Base-by-base conservation (phyloP, 2,797 vertebrate genomes). In the Acomys russatus region DNA sequence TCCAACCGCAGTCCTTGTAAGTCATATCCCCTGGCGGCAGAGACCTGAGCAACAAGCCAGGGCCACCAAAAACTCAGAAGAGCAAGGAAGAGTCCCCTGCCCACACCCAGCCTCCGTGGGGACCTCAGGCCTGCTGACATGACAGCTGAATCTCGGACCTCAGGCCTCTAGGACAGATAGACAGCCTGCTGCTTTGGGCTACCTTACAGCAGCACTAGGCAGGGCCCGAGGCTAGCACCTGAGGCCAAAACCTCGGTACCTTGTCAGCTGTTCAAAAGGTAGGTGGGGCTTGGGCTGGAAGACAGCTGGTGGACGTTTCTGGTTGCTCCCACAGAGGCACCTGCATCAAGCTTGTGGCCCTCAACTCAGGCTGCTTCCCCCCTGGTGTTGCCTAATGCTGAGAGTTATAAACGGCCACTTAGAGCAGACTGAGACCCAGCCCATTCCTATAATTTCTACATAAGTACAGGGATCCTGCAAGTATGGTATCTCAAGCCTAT, bases 331-430 rank as follows among this genome's bases (percentile, higher is more conserved):
- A 8, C 20, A 84, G 4, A 38, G 0, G 4, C 3, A 2, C 22
- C 49, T 11, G 0, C 17, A 7, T 35, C 15, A 59, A 17, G 35
- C 5, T 1, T 3, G 23, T 0, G 1, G 15, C 14, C 35, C 66
- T 1, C 10, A 0, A 44, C 6, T 59, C 22, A 23, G 18, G 70
- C 0, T 11, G 30, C 4, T 20, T 14, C 61, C 68, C 59, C 4
- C 59, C 82, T 35, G 0, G 18, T 9, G 0, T 18, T 35, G 63
- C 20, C 54, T 28, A 6, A 2, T 11, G 18, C 11, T 51, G 51
- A 28, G 12, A 61, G 10, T 28, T 33, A 49, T 51, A 35, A 51
- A 61, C 44, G 7, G 17, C 28, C 38, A 22, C 22, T 8, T 4
- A 51, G 23, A 3, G 9, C 14, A 74, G 59, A 44, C 78, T 59